Evolutionary conservation across 1,140 invertebrate genomes (phyloP), one percentile per base, ranked within the genome.

Genomic region (Tachypleus tridentatus): DNA sequence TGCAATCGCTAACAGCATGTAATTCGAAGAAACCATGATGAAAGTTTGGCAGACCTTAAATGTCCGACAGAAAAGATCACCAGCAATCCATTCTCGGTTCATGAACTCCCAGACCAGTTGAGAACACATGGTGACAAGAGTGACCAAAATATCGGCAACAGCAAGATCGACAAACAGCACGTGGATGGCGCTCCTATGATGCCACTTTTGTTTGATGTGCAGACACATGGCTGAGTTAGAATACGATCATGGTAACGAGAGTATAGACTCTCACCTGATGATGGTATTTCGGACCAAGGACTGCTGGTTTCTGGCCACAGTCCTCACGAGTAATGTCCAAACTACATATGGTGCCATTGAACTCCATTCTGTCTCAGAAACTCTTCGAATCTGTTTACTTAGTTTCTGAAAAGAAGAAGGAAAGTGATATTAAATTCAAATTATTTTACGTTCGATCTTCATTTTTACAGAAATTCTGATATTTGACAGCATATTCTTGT

Each of bases 1-100:
- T 5, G 76, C 77, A 8, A 80, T 73, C 9, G 76, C 75, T 3
- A 79, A 74, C 8, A 80, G 66, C 71, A 78, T 75, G 66, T 78
- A 77, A 58, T 74, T 77, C 62, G 76, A 78, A 51, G 74, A 71
- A 62, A 77, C 75, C 67, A 78, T 74, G 63, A 75, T 67, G 60
- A 77, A 76, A 10, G 73, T 75, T 67, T 77, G 76, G 3, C 75
- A 60, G 60, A 76, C 76, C 67, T 78, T 78, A 11, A 77, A 66
- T 5, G 76, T 58, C 58, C 72, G 70, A 64, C 77, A 79, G 67
- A 75, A 70, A 29, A 73, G 62, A 50, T 72, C 73, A 7, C 77
- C 77, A 4, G 74, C 74, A 10, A 71, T 52, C 77, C 77, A 79
- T 49, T 72, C 72, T 29, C 74, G 63, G 57, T 75, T 73, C 58